Evolutionary conservation across 92 coral and sea anemone genomes (phyloP), one percentile per base, ranked within the genome.

Genomic region (Pocillopora grandis): DNA sequence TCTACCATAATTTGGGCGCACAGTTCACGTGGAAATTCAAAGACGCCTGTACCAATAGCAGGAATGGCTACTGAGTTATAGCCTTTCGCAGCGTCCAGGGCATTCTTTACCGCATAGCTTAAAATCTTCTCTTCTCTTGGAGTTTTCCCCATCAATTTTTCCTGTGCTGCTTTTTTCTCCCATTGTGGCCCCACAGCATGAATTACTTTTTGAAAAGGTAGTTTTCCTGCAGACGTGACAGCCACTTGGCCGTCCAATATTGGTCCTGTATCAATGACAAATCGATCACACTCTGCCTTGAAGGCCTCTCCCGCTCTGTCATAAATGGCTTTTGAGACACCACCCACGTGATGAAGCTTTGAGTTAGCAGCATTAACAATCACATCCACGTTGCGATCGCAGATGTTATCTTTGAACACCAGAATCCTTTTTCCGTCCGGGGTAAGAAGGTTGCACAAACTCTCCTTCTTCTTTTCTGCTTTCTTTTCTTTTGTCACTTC

Each of bases 281-380:
- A 57, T 4, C 59, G 37, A 55, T 87, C 86, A 66, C 98, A 89
- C 49, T 92, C 94, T 27, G 84, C 86, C 74, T 92, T 92, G 58
- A 94, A 87, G 10, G 58, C 80, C 36, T 66, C 70, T 72, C 98
- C 98, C 10, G 93, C 98, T 13, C 90, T 87, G 13, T 87, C 64
- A 59, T 76, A 79, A 21, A 94, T 88, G 2, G 92, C 92, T 74
- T 80, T 87, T 18, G 98, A 92, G n/a, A 90, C 85, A 17, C 98
- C 98, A 9, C 90, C 95, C 42, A 62, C 81, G 67, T 94, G 98
- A 6, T 89, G 77, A 18, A 94, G 91, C 4, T 70, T 60, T 21
- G 59, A 12, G 62, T 87, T 87, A 33, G 97, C 92, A 66, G 92
- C 93, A 48, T 89, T 94, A n/a, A 94, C 98, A 64, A 94, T 92